phyloP scores from a whole-genome alignment of 2,888 invertebrate species.

The Phymatocera aterrima region DNA sequence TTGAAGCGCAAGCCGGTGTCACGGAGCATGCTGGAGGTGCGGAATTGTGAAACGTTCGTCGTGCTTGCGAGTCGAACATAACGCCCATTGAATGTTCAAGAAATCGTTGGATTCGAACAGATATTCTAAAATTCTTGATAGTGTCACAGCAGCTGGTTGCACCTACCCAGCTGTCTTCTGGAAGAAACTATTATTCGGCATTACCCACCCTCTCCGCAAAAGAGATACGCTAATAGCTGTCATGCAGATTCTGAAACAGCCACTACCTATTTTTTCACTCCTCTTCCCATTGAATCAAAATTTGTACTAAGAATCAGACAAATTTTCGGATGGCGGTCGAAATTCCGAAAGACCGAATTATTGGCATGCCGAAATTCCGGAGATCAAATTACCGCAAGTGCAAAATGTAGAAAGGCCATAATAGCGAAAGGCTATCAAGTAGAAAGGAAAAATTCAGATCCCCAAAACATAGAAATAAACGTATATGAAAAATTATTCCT shows the following conservation, averaged over 20 bases:
- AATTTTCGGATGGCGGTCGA: too few species aligned
- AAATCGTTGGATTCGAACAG: conserved; percentile 61
- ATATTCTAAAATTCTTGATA: conserved; percentile 62
- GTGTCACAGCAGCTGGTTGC: conserved; percentile 46
- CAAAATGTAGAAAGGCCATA: too few species aligned
- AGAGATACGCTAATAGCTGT: neutral
- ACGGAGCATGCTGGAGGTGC: neutral
- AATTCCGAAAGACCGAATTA: too few species aligned
- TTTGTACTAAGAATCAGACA: too few species aligned
- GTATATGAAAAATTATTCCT: too few species aligned
- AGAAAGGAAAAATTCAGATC: too few species aligned
- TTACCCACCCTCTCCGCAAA: neutral
- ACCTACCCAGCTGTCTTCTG: conserved; percentile 45
- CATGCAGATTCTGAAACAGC: neutral
- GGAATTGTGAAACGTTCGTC: neutral
- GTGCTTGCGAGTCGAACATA: neutral
- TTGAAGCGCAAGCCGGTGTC: conserved; percentile 15
- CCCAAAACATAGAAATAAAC: too few species aligned
- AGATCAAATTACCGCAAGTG: too few species aligned
- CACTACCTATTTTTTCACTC: neutral
- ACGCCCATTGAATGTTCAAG: conserved; percentile 46
- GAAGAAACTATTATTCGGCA: neutral
- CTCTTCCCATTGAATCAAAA: neutral
- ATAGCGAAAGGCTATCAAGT: too few species aligned
- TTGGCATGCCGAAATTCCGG: too few species aligned